Evolutionary conservation across 2,113 vertebrate species (phyloP).

Genomic region (Paratilapia polleni): DNA sequence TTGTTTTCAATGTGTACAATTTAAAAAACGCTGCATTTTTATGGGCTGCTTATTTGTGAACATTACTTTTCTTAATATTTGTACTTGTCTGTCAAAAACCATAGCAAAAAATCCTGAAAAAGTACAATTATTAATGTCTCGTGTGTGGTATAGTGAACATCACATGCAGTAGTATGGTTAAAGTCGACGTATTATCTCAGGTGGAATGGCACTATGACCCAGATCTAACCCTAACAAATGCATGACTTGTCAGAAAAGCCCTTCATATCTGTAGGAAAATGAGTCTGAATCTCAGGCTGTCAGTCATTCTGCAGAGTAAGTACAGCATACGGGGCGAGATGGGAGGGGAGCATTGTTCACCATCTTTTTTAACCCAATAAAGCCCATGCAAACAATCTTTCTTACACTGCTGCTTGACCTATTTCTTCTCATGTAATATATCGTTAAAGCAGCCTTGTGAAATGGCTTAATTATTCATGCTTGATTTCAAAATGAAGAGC

Average conservation of each 20-base stretch:
- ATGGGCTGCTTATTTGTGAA: rapidly evolving
- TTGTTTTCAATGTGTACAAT: not conserved
- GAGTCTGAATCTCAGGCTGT: constrained; percentile 29
- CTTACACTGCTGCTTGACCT: constrained; percentile 76
- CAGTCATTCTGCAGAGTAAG: constrained; percentile 29
- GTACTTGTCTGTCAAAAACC: not conserved
- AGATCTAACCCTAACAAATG: constrained; percentile 33
- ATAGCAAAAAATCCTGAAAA: not conserved
- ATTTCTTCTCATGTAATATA: constrained; percentile 81
- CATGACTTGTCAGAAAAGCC: constrained; percentile 31
- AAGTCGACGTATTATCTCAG: constrained; percentile 6
- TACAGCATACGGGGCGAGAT: constrained; percentile 31
- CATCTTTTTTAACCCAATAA: constrained; percentile 62
- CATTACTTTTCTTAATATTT: not conserved
- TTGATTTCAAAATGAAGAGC: constrained; percentile 82
- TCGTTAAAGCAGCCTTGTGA: constrained; percentile 79
- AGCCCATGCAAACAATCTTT: constrained; percentile 65
- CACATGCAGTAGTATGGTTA: not conserved
- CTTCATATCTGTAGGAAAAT: constrained; percentile 39
- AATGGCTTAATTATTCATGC: constrained; percentile 84
- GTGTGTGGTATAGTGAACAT: not conserved
- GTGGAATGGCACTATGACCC: constrained; percentile 44
- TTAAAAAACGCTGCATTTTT: not conserved
- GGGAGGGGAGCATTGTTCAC: constrained; percentile 30
- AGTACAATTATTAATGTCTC: not conserved